phyloP scores from a whole-genome alignment of 2,113 vertebrate genomes.

The Scomber scombrus region DNA sequence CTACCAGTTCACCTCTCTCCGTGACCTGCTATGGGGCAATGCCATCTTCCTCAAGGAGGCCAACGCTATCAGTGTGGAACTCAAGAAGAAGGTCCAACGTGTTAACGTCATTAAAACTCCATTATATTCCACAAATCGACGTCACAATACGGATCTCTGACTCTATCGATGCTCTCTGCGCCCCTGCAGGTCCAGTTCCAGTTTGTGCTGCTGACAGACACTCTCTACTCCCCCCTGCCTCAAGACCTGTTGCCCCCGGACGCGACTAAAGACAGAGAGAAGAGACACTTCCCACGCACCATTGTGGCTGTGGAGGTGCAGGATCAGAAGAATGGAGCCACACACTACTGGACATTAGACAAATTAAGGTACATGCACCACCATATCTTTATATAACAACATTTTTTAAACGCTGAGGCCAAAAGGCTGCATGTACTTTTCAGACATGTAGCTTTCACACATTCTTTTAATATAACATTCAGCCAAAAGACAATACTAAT shows the following conservation, averaged over 20 bases:
- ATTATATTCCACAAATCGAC: background rate
- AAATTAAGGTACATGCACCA: conserved; percentile 90
- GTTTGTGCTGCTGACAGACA: conserved; percentile 97
- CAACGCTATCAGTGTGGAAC: conserved; percentile 97
- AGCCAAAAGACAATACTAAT: background rate
- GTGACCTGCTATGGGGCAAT: conserved; percentile 96
- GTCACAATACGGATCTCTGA: background rate
- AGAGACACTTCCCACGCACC: conserved; percentile 92
- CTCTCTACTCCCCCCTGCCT: conserved; percentile 94
- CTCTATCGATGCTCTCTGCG: background rate
- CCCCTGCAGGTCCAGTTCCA: conserved; percentile 96
- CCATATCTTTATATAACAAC: conserved; percentile 2
- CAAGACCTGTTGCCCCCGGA: conserved; percentile 93
- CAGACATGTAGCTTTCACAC: background rate
- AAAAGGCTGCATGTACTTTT: background rate
- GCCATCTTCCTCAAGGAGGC: conserved; percentile 98
- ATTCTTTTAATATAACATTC: background rate
- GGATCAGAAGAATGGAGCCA: conserved; percentile 97
- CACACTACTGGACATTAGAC: conserved; percentile 97
- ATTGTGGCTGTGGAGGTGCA: conserved; percentile 97
- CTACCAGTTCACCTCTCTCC: conserved; percentile 98
- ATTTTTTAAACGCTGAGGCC: background rate
- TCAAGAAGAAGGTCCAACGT: conserved; percentile 94
- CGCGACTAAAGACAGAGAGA: conserved; percentile 89
- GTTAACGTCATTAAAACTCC: background rate